phyloP scores from a whole-genome alignment of 1,140 invertebrate species.

The Drosophila ohnishii region DNA sequence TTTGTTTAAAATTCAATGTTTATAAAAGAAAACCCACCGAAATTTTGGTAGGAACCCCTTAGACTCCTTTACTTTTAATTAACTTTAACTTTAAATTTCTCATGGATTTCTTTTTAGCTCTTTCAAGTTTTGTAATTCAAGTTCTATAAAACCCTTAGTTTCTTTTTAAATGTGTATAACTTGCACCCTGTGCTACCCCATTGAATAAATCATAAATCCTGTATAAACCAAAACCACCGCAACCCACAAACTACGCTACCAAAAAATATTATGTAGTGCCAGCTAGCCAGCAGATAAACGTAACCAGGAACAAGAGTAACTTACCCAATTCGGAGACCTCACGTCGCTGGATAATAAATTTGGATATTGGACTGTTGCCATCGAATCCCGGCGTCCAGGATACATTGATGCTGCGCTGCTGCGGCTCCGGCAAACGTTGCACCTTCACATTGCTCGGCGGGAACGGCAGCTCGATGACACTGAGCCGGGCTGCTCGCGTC shows the following conservation, averaged over 20 bases:
- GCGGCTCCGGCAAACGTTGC: slow-evolving; percentile 85
- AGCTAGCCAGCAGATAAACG: slow-evolving; percentile 7
- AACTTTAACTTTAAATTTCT: neutral
- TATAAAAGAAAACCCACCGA: neutral
- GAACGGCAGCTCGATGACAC: slow-evolving; percentile 97
- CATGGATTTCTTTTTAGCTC: neutral
- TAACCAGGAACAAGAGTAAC: slow-evolving; percentile 42
- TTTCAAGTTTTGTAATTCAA: neutral
- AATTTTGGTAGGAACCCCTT: too few species aligned
- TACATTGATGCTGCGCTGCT: slow-evolving; percentile 91
- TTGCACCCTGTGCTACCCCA: neutral
- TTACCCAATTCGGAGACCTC: slow-evolving; percentile 93
- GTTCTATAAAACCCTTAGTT: neutral
- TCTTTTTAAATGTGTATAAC: neutral
- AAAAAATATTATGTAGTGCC: slow-evolving; percentile 1
- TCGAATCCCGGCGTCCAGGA: slow-evolving; percentile 98
- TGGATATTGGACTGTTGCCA: slow-evolving; percentile 97
- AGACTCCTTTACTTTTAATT: neutral
- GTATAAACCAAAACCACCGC: slow-evolving; percentile 45
- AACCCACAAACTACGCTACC: slow-evolving; percentile 33
- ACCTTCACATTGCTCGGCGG: slow-evolving; percentile 94
- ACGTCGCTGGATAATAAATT: slow-evolving; percentile 96
- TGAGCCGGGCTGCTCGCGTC: slow-evolving; percentile 91
- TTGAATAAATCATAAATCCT: slow-evolving; percentile 44
- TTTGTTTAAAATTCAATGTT: neutral